Base-by-base conservation (phyloP, 2,797 vertebrate genomes). In the Denticeps clupeoides region DNA sequence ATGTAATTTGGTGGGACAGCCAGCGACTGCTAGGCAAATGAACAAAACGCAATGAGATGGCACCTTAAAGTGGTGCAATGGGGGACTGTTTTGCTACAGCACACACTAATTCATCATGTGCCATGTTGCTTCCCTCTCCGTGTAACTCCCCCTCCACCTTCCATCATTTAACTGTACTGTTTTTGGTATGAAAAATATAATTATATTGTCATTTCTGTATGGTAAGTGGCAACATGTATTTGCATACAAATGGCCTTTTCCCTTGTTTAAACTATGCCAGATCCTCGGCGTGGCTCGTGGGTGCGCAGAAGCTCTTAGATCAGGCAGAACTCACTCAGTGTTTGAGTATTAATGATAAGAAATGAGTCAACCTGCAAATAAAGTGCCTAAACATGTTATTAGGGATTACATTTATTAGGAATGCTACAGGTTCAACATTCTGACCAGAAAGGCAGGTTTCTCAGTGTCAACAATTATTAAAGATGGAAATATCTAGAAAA, bases 181-280 rank as follows among this genome's bases (percentile, higher is more conserved):
- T 18, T 21, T 18, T 18, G 33, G 37, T n/a, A n/a, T 12, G 24
- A 44, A 16, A 13, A 40, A 18, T 28, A 29, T 46, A 43, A 57
- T 42, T 40, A 47, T 47, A 52, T 43, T 27, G 29, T 28, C 47
- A 24, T n/a, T 28, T 47, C 24, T 15, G 15, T 21, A 46, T 56
- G 42, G 42, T 57, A 51, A 47, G 43, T 42, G 42, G 47, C 11
- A 40, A 49, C 29, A 49, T 50, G 43, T 46, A 53, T 56, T 59
- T 56, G 51, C 56, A 59, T 56, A 53, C 44, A 59, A 56, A 63
- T 56, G 47, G 53, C 25, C 43, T 49, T 52, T 35, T 6, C 2
- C 10, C 37, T 29, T 38, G 12, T 41, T 16, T 27, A 52, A 59
- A 40, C 13, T 18, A 23, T 16, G 46, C 25, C 37, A 10, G 27